Base-by-base conservation (phyloP, 2,113 vertebrate species). In the Takifugu flavidus region DNA sequence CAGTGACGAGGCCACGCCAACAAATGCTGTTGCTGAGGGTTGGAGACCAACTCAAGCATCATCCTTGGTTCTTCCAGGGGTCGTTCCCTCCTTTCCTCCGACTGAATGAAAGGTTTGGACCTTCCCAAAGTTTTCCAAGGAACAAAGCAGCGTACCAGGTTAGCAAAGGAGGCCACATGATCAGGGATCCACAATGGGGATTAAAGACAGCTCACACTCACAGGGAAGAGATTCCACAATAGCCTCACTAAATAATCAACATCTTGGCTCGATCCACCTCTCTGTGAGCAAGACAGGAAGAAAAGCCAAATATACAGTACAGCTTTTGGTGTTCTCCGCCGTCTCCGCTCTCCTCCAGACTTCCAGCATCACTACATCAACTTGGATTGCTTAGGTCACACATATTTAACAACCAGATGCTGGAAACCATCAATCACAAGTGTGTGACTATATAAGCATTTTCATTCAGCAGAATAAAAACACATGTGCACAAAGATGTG, bases 401-500 rank as follows among this genome's bases (percentile, higher is more conserved):
- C 64, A 77, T 67, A 77, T 74, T 82, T 82, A 65, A 82, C 79
- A 84, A 82, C 78, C 86, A 88, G 86, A 89, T 83, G 82, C 65
- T 63, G 59, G 69, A 70, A 67, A 54, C 56, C 56, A 77, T 89
- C 80, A 85, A 87, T 89, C 80, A 75, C 77, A 39, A 72, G 50
- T 13, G 14, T n/a, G 53, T 72, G 62, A 56, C 67, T 56, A 62
- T 72, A 34, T 56, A 78, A 70, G 65, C 62, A 70, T 80, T 86
- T n/a, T 79, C 70, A 79, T 82, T 84, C 77, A 77, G 72, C 72
- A 80, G 76, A 62, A 74, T 62, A 61, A 79, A 79, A 78, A 58
- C 75, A 82, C 65, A 71, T 77, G 81, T 74, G 62, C 62, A 49
- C 63, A 63, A 49, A 57, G 74, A 66, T 50, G 61, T 50, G 68